Evolutionary conservation across 2,113 vertebrate species (phyloP), one percentile per base, ranked within the genome.

Genomic region (Corythornis vintsioides): DNA sequence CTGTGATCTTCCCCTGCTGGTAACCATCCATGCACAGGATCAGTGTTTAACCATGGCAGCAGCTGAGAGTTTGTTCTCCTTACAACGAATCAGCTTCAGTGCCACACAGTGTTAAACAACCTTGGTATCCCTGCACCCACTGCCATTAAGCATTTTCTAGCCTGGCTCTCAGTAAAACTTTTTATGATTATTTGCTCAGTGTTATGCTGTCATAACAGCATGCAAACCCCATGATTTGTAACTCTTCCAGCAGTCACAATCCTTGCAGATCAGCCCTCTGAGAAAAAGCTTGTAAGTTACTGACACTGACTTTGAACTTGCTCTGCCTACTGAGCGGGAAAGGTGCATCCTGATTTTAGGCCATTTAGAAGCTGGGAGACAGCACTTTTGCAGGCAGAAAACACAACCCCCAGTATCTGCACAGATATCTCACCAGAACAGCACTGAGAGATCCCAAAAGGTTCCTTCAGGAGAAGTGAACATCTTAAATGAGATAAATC

Each of bases 21-120:
- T 48, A 77, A 47, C 56, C 7, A 40, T 3, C 7, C 21, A 45
- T 0, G 14, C 0, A 0, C 43, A 72, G 35, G 86, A 90, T 5
- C 0, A 0, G 33, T 15, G 26, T 40, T 67, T 16, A 86, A 86
- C 42, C 40, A 74, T 0, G 0, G 61, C 53, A 93, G 52, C 43
- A 90, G 38, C 35, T 42, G 60, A 59, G 45, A 87, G 11, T 13
- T 82, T 0, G 0, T 8, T 83, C 17, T 18, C 7, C 76, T 42
- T 40, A 75, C 6, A 47, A 88, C 14, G 67, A 81, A 86, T 35
- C 22, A 35, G 35, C 48, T 64, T 81, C 69, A 64, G 50, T 25
- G 31, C n/a, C 38, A 82, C 26, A 13, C 5, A 25, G 29, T 18
- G 56, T 40, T 83, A 93, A 78, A 78, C 52, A 71, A 13, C 17